Percentiles rank a stretch among this genome's conserved stretches.
Conservation (phyloP, 2,113 vertebrate species). For the Acinonyx jubatus region DNA sequence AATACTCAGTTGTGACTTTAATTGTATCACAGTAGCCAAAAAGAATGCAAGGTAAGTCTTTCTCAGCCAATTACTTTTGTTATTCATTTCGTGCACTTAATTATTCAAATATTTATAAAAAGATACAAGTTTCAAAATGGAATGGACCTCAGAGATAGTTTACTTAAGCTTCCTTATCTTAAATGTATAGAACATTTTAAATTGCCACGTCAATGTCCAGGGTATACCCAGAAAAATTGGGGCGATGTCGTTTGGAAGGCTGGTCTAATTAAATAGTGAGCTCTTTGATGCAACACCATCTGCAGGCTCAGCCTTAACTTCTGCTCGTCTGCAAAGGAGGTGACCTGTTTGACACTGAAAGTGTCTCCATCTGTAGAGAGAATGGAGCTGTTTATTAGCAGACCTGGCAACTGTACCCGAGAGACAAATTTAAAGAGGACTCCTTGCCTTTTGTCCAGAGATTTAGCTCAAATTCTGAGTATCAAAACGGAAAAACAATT, state of each 20-base stretch:
- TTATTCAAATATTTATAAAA: not conserved
- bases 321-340: not conserved
- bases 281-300: conserved; percentile 24
- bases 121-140: not conserved
- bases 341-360: conserved; percentile 32
- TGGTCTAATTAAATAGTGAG: conserved; percentile 47
- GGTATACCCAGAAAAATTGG: not conserved
- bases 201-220: not conserved
- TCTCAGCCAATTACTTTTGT: not conserved
- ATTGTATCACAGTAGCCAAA: not conserved
- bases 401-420: not conserved
- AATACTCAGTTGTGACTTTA: not conserved
- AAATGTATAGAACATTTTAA: not conserved
- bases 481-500: not conserved
- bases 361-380: conserved; percentile 29
- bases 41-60: not conserved
- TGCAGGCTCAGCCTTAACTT: not conserved
- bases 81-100: not conserved
- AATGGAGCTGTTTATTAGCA: not conserved
- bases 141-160: not conserved
- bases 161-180: not conserved
- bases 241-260: not conserved
- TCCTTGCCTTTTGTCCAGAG: not conserved
- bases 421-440: conserved; percentile 10
- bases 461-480: not conserved